Conservation (phyloP, 92 coral and sea anemone species). For the Scolanthus callimorphus region DNA sequence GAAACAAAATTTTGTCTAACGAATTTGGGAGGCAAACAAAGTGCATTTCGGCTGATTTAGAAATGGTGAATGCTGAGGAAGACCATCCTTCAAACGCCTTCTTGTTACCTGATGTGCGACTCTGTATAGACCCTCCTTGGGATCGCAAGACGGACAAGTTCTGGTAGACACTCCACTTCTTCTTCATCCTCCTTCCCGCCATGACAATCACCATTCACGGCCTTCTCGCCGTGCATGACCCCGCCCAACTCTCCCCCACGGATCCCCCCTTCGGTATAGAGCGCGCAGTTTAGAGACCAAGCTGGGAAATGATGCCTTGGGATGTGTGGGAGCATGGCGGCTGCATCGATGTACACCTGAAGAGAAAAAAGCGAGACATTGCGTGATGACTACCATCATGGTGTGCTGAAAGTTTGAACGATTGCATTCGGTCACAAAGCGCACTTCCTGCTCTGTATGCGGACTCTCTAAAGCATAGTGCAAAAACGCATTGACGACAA, state of each 20-base stretch:
- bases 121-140: slow-evolving; percentile 71
- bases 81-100: too few relatives aligned
- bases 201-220: slow-evolving; percentile 4
- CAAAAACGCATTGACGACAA: too few relatives aligned
- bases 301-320: slow-evolving; percentile 63
- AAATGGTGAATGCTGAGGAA: too few relatives aligned
- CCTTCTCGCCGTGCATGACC: slow-evolving; percentile 46
- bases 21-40: too few relatives aligned
- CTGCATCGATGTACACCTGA: slow-evolving; percentile 69
- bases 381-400: too few relatives aligned
- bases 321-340: slow-evolving; percentile 61
- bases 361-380: too few relatives aligned
- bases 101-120: slow-evolving; percentile 65
- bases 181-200: slow-evolving; percentile 10
- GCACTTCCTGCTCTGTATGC: too few relatives aligned
- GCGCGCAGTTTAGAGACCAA: slow-evolving; percentile 56
- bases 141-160: slow-evolving; percentile 56
- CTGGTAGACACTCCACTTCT: slow-evolving; percentile 36
- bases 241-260: slow-evolving; percentile 74
- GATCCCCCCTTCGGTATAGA: slow-evolving; percentile 65
- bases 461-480: too few relatives aligned
- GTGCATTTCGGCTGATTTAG: too few relatives aligned
- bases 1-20: too few relatives aligned
- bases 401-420: too few relatives aligned
- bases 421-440: too few relatives aligned